Conservation (phyloP, 2,113 vertebrate species). For the Rhinolophus sinicus region DNA sequence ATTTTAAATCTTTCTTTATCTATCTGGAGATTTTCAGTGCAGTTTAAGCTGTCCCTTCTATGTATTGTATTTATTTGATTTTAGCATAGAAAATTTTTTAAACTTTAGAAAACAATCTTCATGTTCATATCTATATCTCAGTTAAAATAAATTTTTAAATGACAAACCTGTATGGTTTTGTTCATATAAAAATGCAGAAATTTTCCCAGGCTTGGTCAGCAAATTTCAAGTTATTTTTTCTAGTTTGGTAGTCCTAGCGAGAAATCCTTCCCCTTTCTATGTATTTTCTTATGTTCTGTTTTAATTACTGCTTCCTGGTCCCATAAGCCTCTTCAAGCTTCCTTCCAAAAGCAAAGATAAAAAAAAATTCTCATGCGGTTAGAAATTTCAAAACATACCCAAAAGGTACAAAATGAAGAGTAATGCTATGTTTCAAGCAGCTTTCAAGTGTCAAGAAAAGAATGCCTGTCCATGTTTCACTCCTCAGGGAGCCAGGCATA, state of each 20-base stretch:
- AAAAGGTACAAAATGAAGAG: conserved; percentile 54
- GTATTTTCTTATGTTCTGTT: not conserved
- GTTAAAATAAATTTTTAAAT: not conserved
- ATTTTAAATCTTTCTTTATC: not conserved
- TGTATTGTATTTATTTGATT: not conserved
- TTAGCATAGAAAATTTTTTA: not conserved
- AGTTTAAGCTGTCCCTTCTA: not conserved
- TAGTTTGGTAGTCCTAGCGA: not conserved
- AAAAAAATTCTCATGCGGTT: conserved; percentile 1
- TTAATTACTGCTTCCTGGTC: conserved; percentile 41
- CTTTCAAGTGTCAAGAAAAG: conserved; percentile 49
- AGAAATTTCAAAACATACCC: conserved; percentile 65
- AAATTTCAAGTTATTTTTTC: conserved; percentile 25
- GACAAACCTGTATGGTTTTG: not conserved
- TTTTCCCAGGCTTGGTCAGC: not conserved
- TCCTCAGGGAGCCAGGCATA: not conserved
- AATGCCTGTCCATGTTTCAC: not conserved
- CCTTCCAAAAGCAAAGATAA: conserved; percentile 47
- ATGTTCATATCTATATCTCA: not conserved
- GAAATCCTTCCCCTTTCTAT: conserved; percentile 35
- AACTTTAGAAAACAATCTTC: not conserved
- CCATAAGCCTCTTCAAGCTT: not conserved
- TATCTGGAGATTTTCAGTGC: not conserved
- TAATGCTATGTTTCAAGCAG: conserved; percentile 19
- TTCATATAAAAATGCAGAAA: not conserved